Percentiles rank a stretch among this genome's conserved stretches.
phyloP scores from a whole-genome alignment of 2,888 invertebrate genomes.

The Melieria omissa region DNA sequence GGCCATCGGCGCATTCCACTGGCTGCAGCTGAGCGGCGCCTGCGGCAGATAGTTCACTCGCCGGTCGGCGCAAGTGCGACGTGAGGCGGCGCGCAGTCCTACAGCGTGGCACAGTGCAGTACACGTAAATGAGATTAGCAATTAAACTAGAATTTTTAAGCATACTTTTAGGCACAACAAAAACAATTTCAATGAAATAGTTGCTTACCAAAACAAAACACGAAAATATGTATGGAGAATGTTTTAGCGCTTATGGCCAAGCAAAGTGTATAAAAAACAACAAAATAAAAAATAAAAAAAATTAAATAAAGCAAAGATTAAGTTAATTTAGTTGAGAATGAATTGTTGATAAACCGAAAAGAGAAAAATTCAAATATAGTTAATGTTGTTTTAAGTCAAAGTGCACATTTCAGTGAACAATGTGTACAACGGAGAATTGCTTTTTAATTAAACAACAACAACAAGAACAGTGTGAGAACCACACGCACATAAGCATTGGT shows the following conservation, averaged over 20 bases:
- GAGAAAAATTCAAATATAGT: no score
- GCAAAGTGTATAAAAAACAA: conserved; percentile 3
- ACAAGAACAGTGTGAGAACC: no score
- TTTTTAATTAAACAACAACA: no score
- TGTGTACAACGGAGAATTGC: no score
- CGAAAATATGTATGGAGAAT: no score
- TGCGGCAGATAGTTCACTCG: conserved; percentile 69
- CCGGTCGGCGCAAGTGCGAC: background rate
- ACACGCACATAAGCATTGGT: no score
- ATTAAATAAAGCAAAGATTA: background rate
- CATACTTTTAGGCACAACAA: conserved; percentile 12
- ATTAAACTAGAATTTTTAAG: conserved; percentile 1
- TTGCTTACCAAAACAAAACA: background rate
- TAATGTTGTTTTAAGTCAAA: no score
- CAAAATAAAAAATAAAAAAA: conserved; percentile 24
- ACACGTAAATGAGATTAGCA: conserved; percentile 6
- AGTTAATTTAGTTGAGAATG: no score
- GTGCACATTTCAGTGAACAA: no score
- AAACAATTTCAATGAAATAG: conserved; percentile 17
- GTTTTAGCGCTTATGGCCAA: background rate
- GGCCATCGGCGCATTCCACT: conserved; percentile 47
- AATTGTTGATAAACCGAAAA: no score
- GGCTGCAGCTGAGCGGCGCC: conserved; percentile 69
- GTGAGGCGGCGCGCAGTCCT: no score
- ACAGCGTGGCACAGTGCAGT: background rate